Percentiles rank a stretch among this genome's conserved stretches.
Evolutionary conservation across 2,797 vertebrate species (phyloP).

Genomic region (Sparidentex hasta): DNA sequence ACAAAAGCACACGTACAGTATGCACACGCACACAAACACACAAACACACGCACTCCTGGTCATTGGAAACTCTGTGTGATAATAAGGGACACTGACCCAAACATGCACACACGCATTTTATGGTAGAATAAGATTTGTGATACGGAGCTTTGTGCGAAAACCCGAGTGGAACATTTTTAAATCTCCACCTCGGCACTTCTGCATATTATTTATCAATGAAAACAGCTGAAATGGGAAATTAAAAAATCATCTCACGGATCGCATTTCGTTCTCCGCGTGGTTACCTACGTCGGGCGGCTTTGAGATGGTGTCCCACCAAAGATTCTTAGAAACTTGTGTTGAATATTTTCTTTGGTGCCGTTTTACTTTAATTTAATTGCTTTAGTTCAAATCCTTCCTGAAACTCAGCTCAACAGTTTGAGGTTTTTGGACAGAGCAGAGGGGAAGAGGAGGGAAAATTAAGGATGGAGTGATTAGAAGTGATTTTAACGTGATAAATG

Average conservation of each 20-base stretch:
- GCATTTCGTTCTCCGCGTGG: slow-evolving; percentile 18
- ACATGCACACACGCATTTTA: slow-evolving; percentile 14
- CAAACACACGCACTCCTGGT: slow-evolving; percentile 10
- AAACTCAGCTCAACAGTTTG: slow-evolving; percentile 19
- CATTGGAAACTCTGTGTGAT: slow-evolving; percentile 46
- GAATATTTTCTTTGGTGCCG: slow-evolving; percentile 34
- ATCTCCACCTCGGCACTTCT: slow-evolving; percentile 11
- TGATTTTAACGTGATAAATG: slow-evolving; percentile 47
- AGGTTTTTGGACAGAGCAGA: neutral
- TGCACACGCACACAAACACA: neutral
- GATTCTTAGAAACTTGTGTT: slow-evolving; percentile 6
- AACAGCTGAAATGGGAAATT: slow-evolving; percentile 29
- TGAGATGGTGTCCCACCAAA: neutral
- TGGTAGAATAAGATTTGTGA: slow-evolving; percentile 30
- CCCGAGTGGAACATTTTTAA: slow-evolving; percentile 41
- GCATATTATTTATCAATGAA: slow-evolving; percentile 43
- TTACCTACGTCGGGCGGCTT: slow-evolving; percentile 9
- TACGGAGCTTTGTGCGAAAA: neutral
- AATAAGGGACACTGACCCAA: slow-evolving; percentile 19
- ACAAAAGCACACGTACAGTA: neutral
- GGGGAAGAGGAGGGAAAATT: slow-evolving; percentile 11
- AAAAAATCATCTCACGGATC: slow-evolving; percentile 33
- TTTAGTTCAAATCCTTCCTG: slow-evolving; percentile 13
- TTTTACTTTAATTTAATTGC: slow-evolving; percentile 9
- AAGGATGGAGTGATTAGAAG: slow-evolving; percentile 23